Percentiles rank a stretch among this genome's conserved stretches.
Evolutionary conservation across 2,797 vertebrate genomes (phyloP).

Genomic region (Falco concolor): DNA sequence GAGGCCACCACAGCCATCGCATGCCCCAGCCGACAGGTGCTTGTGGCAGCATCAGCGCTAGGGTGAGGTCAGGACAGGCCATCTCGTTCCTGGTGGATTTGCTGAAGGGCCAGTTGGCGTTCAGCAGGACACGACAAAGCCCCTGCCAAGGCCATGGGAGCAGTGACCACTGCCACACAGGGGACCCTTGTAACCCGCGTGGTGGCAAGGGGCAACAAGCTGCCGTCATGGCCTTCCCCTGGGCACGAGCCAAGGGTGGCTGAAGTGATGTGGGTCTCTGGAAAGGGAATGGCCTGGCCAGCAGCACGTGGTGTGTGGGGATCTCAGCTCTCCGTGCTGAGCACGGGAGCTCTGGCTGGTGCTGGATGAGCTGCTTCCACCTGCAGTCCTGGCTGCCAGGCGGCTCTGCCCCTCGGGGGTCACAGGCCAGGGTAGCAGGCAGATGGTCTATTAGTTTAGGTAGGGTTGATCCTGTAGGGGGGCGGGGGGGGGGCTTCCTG

Average conservation of each 20-base stretch:
- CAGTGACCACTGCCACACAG: accelerated
- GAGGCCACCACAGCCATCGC: background rate
- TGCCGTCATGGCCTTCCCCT: background rate
- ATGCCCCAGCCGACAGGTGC: background rate
- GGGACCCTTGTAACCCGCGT: accelerated
- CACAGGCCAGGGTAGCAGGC: background rate
- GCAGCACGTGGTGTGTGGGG: accelerated
- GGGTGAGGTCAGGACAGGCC: background rate
- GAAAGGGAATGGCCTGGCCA: background rate
- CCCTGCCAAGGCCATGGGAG: accelerated
- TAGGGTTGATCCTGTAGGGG: background rate
- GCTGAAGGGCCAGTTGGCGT: background rate
- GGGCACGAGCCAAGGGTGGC: background rate
- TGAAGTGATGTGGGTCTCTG: background rate
- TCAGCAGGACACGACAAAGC: background rate
- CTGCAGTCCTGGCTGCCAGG: background rate
- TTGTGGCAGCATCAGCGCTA: background rate
- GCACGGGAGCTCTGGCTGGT: background rate
- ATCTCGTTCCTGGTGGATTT: background rate
- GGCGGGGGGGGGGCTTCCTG: background rate
- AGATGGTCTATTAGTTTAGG: background rate
- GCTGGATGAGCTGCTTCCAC: background rate
- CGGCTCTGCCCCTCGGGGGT: background rate
- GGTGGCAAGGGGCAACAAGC: accelerated
- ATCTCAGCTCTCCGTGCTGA: background rate